Evolutionary conservation across 2,888 invertebrate genomes (phyloP), one percentile per base, ranked within the genome.

Genomic region (Eueremaeus valkanovi): DNA sequence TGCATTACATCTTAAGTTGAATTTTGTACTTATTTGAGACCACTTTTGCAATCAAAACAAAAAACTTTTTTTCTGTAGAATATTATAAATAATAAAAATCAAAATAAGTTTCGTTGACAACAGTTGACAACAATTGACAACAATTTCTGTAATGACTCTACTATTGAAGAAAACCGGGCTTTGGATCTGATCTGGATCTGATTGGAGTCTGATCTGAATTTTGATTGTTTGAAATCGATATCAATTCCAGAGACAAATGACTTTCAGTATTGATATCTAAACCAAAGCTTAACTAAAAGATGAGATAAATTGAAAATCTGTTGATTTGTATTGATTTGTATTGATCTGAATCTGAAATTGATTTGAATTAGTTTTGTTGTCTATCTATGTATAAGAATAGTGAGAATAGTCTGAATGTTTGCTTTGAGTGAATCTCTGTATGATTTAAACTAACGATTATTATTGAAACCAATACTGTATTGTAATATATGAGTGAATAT

Each of bases 11-110:
- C 21, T 66, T 66, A 66, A 66, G 66, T 66, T 66, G 66, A 40
- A 36, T 66, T 66, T 66, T 66, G 63, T 66, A 66, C 63, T 66
- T 33, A 33, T 21, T 33, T 66, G 63, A 66, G 63, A 66, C 63
- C 63, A 66, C 63, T 16, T 36, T 66, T 66, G n/a, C 33, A 29
- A 33, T 63, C 21, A 36, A n/a, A 21, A 66, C 36, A 66, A 16
- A 29, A 33, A 21, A 66, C 55, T 2, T 24, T 24, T 55, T 55
- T 24, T 55, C 21, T 18, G 21, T 27, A n/a, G 13, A 55, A 55
- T 55, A 24, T 18, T 24, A n/a, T n/a, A n/a, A n/a, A n/a, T n/a
- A n/a, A n/a, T 36, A 8, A 8, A 36, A 36, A 36, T 36, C 5
- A 36, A 8, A 36, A 36, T 36, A 36, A 36, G 5, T 36, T 36